A percentile compares a stretch with the other conserved stretches of the same genome.
phyloP scores from a whole-genome alignment of 1,140 invertebrate species.

The Drosophila lacteicornis region DNA sequence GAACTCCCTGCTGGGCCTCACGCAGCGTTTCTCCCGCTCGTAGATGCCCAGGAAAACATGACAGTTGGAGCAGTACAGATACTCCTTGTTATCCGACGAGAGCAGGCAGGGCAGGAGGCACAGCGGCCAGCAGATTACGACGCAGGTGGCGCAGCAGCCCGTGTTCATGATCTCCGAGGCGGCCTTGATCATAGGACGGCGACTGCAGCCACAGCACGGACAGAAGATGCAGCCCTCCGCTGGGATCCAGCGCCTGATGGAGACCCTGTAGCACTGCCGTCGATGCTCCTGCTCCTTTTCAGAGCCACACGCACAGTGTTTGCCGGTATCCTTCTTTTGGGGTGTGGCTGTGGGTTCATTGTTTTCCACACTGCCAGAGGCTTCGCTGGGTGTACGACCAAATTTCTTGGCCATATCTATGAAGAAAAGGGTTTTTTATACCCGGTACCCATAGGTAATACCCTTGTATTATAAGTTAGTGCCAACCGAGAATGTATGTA shows the following conservation, averaged over 20 bases:
- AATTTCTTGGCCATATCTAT: slow-evolving; percentile 46
- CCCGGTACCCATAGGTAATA: no score
- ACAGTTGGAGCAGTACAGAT: slow-evolving; percentile 84
- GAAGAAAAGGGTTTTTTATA: background rate
- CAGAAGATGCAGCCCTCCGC: slow-evolving; percentile 70
- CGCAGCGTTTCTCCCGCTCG: slow-evolving; percentile 76
- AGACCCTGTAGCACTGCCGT: slow-evolving; percentile 59
- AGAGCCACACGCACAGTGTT: background rate
- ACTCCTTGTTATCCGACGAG: slow-evolving; percentile 72
- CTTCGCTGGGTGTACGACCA: background rate
- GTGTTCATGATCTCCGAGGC: slow-evolving; percentile 43
- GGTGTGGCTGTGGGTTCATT: no score
- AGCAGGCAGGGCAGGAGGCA: slow-evolving; percentile 77
- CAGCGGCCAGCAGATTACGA: slow-evolving; percentile 84
- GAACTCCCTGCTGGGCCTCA: slow-evolving; percentile 70
- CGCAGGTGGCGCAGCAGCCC: slow-evolving; percentile 64
- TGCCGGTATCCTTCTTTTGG: background rate
- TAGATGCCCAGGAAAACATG: slow-evolving; percentile 83
- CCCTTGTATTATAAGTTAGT: no score
- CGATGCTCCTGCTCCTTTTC: background rate
- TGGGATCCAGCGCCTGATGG: slow-evolving; percentile 76
- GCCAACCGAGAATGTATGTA: no score
- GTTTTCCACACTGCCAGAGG: background rate
- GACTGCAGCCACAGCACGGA: slow-evolving; percentile 59
- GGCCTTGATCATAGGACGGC: slow-evolving; percentile 61